phyloP scores from a whole-genome alignment of 2,888 invertebrate species.

The Chymomyza amoena region DNA sequence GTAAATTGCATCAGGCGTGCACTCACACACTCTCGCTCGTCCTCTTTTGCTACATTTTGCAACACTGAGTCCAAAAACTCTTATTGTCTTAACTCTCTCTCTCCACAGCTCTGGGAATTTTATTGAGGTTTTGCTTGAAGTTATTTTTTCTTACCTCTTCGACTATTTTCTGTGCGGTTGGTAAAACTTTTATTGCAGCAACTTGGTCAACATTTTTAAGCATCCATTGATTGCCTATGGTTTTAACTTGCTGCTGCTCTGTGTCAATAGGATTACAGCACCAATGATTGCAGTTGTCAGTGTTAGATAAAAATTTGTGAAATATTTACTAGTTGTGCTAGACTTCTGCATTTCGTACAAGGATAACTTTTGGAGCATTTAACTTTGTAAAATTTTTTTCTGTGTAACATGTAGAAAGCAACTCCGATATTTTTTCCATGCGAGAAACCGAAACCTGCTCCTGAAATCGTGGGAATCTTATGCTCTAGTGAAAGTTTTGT shows the following conservation, averaged over 20 bases:
- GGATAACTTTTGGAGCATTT: too few relatives aligned
- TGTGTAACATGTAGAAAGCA: too few relatives aligned
- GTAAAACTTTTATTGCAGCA: slow-evolving; percentile 31
- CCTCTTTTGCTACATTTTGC: slow-evolving; percentile 8
- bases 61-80: slow-evolving; percentile 4
- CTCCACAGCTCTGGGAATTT: slow-evolving; percentile 24
- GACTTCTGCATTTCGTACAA: too few relatives aligned
- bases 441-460: too few relatives aligned
- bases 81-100: background rate
- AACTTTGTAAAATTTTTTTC: too few relatives aligned
- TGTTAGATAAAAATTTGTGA: background rate
- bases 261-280: background rate
- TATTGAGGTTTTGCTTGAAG: slow-evolving; percentile 28
- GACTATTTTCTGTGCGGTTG: background rate
- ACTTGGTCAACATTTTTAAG: slow-evolving; percentile 12
- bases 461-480: too few relatives aligned
- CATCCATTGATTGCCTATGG: slow-evolving; percentile 27
- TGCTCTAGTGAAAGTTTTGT: too few relatives aligned
- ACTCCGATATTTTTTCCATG: too few relatives aligned
- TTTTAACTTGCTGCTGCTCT: slow-evolving; percentile 31
- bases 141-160: background rate
- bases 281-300: background rate
- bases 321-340: background rate
- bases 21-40: slow-evolving; percentile 2
- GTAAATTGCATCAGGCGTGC: slow-evolving; percentile 65